A percentile compares a stretch with the other conserved stretches of the same genome.
Conservation (phyloP, 2,113 vertebrate genomes). For the Acanthochromis polyacanthus region DNA sequence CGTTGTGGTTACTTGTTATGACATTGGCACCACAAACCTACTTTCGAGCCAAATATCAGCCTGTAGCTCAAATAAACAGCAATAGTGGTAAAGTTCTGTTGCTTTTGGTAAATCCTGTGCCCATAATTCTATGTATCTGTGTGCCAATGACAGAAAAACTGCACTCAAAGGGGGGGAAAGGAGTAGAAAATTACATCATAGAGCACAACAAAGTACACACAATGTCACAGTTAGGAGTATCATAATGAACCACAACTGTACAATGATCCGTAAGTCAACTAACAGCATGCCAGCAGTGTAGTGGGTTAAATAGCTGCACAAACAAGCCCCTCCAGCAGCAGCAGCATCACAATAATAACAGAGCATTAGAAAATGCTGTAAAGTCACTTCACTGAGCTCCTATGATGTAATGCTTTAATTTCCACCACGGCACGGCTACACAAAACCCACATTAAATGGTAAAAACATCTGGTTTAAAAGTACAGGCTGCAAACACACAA, state of each 20-base stretch:
- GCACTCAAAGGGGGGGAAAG: background rate
- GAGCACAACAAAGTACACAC: background rate
- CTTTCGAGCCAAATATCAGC: background rate
- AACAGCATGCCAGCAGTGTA: background rate
- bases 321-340: background rate
- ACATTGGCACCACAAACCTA: conserved; percentile 1
- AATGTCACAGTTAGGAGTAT: background rate
- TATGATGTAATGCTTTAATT: conserved; percentile 30
- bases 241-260: background rate
- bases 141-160: too few species aligned
- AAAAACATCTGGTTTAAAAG: conserved; percentile 42
- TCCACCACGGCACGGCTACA: conserved; percentile 21
- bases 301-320: background rate
- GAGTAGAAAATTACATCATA: background rate
- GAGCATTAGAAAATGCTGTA: background rate
- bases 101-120: background rate
- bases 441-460: background rate
- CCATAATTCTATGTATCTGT: background rate
- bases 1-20: conserved; percentile 14
- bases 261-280: background rate
- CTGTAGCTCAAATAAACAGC: conserved; percentile 6
- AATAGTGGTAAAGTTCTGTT: background rate
- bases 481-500: background rate
- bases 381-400: background rate
- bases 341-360: conserved; percentile 12